These are phyloP conservation scores for Chrosomus eos DNA, from an alignment of 2,797 vertebrate genomes.

Conservation along the genomic window DNA sequence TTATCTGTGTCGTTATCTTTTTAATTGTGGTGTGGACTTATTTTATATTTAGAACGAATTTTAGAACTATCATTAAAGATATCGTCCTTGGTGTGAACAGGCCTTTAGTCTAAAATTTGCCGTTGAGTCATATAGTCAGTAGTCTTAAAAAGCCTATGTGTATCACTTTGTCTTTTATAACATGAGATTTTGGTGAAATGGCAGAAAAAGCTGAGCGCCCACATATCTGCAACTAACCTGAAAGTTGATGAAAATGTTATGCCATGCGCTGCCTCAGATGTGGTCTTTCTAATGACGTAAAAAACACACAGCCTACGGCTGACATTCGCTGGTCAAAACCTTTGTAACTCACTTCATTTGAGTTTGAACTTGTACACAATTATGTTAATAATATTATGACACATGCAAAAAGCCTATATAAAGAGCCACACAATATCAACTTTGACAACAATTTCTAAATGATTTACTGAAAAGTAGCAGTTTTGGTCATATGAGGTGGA, in stretches of 20 bases:
- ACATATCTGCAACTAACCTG: not conserved
- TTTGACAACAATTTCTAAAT: not conserved
- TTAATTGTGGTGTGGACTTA: no score
- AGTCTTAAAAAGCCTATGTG: not conserved
- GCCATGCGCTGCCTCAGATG: not conserved
- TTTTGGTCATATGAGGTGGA: no score
- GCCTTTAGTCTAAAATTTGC: not conserved
- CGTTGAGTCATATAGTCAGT: not conserved
- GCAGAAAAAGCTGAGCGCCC: not conserved
- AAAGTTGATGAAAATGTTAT: not conserved
- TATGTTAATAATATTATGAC: not conserved
- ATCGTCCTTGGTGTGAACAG: no score
- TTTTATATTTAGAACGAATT: no score
- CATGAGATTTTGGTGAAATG: not conserved
- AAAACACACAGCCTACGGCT: not conserved
- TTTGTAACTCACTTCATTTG: no score
- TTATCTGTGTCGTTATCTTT: no score
- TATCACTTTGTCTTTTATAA: not conserved
- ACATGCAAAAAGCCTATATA: not conserved
- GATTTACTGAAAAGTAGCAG: no score
- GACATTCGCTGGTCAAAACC: not conserved
- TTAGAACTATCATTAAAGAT: no score
- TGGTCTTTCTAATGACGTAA: not conserved
- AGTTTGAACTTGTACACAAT: not conserved
- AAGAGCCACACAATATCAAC: not conserved